Conservation (phyloP, 1,140 invertebrate genomes). For the Bicyclus anynana region DNA sequence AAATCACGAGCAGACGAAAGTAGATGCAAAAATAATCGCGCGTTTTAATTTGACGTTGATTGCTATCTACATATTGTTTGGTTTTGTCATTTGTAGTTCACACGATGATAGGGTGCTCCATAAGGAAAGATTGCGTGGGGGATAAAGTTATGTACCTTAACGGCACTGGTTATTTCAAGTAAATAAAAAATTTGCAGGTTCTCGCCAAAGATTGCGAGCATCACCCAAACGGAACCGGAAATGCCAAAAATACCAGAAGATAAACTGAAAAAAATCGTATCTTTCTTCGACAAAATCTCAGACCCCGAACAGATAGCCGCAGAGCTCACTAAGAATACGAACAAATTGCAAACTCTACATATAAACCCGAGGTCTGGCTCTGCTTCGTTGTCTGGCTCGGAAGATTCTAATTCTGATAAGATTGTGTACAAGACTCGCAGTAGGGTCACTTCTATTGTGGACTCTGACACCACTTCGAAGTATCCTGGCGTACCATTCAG, state of each 20-base stretch:
- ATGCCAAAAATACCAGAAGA: constrained; percentile 45
- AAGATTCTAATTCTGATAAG: constrained; percentile 29
- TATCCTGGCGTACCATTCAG: constrained; percentile 18
- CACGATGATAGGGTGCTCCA: too few relatives aligned
- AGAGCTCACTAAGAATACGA: constrained; percentile 44
- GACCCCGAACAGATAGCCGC: constrained; percentile 45
- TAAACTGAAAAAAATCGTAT: constrained; percentile 63
- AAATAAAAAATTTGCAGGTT: constrained; percentile 7
- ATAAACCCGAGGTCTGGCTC: constrained; percentile 27
- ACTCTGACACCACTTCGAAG: constrained; percentile 35
- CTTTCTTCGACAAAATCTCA: constrained; percentile 59
- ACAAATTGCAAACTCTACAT: constrained; percentile 26
- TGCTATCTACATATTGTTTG: too few relatives aligned
- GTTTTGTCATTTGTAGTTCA: too few relatives aligned
- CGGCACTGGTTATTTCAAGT: neutral
- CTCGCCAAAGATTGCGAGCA: constrained; percentile 35
- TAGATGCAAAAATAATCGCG: too few relatives aligned
- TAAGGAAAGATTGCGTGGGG: too few relatives aligned
- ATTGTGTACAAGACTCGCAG: constrained; percentile 24
- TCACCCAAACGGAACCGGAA: constrained; percentile 58
- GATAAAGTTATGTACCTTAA: too few relatives aligned
- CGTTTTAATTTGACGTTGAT: too few relatives aligned
- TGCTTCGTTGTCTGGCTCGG: constrained; percentile 13
- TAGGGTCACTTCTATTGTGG: constrained; percentile 22
- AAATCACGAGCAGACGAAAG: too few relatives aligned